Evolutionary conservation across 2,888 invertebrate species (phyloP), one percentile per base, ranked within the genome.

Genomic region (Apodemia mormo): DNA sequence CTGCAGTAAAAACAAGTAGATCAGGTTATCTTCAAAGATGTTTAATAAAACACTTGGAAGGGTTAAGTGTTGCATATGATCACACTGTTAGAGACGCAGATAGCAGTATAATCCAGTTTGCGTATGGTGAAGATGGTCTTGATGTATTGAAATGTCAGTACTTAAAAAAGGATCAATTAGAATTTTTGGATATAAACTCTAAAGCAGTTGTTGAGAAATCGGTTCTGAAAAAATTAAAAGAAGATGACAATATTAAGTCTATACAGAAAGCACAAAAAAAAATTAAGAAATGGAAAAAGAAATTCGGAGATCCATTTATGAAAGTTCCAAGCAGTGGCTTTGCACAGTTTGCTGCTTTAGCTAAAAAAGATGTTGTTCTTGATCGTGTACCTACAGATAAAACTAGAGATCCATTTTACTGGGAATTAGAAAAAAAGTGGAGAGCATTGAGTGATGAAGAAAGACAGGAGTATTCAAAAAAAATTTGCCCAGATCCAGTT

Each of bases 21-120:
- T 99, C 99, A 78, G 99, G 99, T 78, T 99, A 99, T 87, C 94
- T 99, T 70, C 99, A 99, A 89, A 94, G 99, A 75, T 99, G 99
- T 89, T 94, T 99, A 9, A 97, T 99, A 71, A 99, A 99, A 88
- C 99, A 99, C 93, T 93, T 99, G 74, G 99, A 99, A 93, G 99
- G 99, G 6, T 87, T 99, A n/a, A 95, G 94, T 69, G 97, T 99
- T 0, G 95, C 96, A 70, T 99, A 99, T 84, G 99, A 99, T 86
- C 94, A 97, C 81, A 99, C 99, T 0, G 99, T 99, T 0, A 94
- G 99, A 74, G 99, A 99, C 84, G 96, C 97, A 72, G 99, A 99
- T 86, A 96, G 97, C 49, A 97, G 97, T 82, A 95, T 99, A 1
- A 95, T 99, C 68, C 99, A 98, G 94, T 98, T 97, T 87, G 94